Percentiles rank a stretch among this genome's conserved stretches.
Conservation (phyloP, 2,888 invertebrate genomes). For the Lithodes maja region DNA sequence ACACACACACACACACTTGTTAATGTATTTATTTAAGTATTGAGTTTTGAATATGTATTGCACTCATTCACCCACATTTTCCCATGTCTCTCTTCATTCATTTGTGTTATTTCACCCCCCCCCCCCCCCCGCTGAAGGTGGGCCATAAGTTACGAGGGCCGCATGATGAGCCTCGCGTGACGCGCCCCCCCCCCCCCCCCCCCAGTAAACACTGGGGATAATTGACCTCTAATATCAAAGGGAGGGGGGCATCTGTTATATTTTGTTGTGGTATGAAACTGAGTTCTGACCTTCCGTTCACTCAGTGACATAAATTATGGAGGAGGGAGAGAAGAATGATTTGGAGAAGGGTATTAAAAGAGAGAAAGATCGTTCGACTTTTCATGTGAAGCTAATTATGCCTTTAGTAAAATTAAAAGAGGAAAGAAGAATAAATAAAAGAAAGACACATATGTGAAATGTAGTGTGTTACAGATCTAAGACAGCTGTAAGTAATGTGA, state of each 20-base stretch:
- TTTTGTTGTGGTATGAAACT: no score
- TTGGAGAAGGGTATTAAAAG: neutral
- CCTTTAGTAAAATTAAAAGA: no score
- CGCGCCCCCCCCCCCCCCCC: neutral
- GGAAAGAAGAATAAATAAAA: no score
- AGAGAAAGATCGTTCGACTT: no score
- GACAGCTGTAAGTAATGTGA: neutral
- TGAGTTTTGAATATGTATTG: neutral
- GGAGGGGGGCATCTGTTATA: neutral
- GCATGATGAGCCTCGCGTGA: neutral
- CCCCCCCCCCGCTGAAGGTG: no score
- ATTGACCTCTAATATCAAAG: neutral
- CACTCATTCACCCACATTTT: neutral
- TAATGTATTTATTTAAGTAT: slow-evolving; percentile 9
- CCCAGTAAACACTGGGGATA: neutral
- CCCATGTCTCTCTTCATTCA: neutral
- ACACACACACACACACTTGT: no score
- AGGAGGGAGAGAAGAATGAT: slow-evolving; percentile 2
- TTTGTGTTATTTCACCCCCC: neutral
- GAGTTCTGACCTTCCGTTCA: neutral
- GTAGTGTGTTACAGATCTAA: no score
- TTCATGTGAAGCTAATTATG: no score
- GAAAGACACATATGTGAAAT: no score
- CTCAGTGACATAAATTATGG: neutral
- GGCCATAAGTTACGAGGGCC: no score